Percentiles rank a stretch among this genome's conserved stretches.
Conservation (phyloP, 2,888 invertebrate species). For the Caenorhabditis macrosperma region DNA sequence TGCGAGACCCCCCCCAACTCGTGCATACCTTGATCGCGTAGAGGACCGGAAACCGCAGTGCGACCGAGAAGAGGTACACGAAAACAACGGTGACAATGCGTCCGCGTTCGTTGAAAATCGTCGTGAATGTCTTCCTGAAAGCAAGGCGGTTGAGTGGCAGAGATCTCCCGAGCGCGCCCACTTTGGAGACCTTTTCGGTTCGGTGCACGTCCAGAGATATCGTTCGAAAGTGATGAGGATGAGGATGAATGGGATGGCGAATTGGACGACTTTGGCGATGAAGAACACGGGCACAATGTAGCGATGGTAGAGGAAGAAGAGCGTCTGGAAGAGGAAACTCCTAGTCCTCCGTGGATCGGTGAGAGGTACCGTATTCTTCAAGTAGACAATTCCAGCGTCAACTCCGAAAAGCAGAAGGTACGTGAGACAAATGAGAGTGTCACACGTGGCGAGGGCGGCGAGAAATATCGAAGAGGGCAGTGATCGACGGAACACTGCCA, state of each 20-base stretch:
- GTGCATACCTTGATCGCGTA: constrained; percentile 60
- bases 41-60: constrained; percentile 61
- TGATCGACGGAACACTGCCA: constrained; percentile 67
- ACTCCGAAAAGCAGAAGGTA: constrained; percentile 71
- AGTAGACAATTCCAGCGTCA: constrained; percentile 67
- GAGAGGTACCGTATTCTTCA: constrained; percentile 57
- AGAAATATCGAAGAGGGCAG: constrained; percentile 69
- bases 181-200: constrained; percentile 66
- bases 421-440: constrained; percentile 66
- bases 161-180: no score
- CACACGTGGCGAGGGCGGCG: constrained; percentile 64
- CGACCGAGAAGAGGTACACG: constrained; percentile 45
- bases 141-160: neutral
- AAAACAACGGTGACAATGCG: constrained; percentile 56
- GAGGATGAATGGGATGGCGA: constrained; percentile 71
- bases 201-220: constrained; percentile 69
- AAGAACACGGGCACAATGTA: constrained; percentile 70
- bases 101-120: constrained; percentile 63
- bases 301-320: constrained; percentile 68
- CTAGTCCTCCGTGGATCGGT: neutral
- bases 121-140: constrained; percentile 58
- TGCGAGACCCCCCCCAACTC: neutral
- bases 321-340: constrained; percentile 43
- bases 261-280: constrained; percentile 70
- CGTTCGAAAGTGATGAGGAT: constrained; percentile 71